These are phyloP conservation scores for Ernsta delagoae DNA, from an alignment of 2,888 invertebrate genomes.

Conservation along the genomic window DNA sequence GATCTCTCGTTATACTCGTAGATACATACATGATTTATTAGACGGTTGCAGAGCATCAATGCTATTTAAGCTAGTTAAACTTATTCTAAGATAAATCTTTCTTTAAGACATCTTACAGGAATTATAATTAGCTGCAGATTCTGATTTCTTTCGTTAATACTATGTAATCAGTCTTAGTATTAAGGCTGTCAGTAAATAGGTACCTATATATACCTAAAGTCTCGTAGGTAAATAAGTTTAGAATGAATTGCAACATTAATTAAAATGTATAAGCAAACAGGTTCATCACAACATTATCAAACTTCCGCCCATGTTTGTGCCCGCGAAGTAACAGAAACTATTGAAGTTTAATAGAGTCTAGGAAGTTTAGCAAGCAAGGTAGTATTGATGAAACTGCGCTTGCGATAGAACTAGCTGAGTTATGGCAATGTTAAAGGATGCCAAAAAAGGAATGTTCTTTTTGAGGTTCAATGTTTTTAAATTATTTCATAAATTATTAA, in stretches of 20 bases:
- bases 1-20: too few relatives aligned
- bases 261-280: neutral
- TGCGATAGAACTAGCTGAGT: slow-evolving; percentile 42
- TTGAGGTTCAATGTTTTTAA: neutral
- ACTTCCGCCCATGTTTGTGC: slow-evolving; percentile 10
- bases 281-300: slow-evolving; percentile 1
- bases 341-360: slow-evolving; percentile 43
- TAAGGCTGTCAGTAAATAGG: too few relatives aligned
- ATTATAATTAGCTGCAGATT: too few relatives aligned
- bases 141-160: too few relatives aligned
- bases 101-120: too few relatives aligned
- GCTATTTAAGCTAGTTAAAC: too few relatives aligned
- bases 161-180: too few relatives aligned
- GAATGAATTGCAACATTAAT: neutral
- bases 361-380: slow-evolving; percentile 45
- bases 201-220: too few relatives aligned
- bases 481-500: too few relatives aligned
- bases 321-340: slow-evolving; percentile 9
- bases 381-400: slow-evolving; percentile 47
- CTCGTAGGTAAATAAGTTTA: neutral
- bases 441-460: neutral
- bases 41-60: too few relatives aligned
- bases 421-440: slow-evolving; percentile 10
- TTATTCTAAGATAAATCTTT: too few relatives aligned
- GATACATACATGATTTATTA: slow-evolving; percentile 11